A percentile compares a stretch with the other conserved stretches of the same genome.
These are phyloP conservation scores for Aphidius ervi DNA, from an alignment of 1,140 invertebrate genomes.

Conservation along the genomic window DNA sequence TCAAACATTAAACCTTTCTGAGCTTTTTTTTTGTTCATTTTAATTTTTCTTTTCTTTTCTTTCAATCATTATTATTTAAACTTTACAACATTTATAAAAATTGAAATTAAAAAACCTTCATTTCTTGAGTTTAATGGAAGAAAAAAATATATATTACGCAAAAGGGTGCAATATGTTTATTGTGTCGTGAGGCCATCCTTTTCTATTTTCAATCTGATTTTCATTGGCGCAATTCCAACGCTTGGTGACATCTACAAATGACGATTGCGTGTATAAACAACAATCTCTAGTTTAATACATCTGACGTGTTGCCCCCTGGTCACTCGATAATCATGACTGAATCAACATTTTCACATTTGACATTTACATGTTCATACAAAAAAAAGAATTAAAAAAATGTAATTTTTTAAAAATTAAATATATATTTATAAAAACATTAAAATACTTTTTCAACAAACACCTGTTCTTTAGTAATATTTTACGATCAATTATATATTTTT, in stretches of 20 bases:
- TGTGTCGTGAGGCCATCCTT: neutral
- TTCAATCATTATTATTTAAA: too few species aligned
- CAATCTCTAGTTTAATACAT: neutral
- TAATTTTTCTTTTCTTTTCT: too few species aligned
- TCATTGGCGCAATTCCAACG: slow-evolving; percentile 3
- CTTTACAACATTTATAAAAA: too few species aligned
- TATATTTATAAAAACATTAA: slow-evolving; percentile 28
- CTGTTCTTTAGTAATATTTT: slow-evolving; percentile 33
- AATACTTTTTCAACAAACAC: slow-evolving; percentile 44
- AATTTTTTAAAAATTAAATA: neutral
- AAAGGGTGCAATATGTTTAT: slow-evolving; percentile 3
- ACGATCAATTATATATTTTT: too few species aligned
- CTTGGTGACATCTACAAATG: slow-evolving; percentile 18
- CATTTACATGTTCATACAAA: slow-evolving; percentile 4
- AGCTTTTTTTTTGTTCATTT: too few species aligned
- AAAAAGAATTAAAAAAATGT: slow-evolving; percentile 11
- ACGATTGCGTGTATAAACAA: slow-evolving; percentile 16
- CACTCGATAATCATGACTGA: too few species aligned
- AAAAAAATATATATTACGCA: neutral
- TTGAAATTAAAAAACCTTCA: too few species aligned
- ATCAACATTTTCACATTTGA: too few species aligned
- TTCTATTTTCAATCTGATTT: slow-evolving; percentile 6
- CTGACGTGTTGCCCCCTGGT: neutral
- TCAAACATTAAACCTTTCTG: too few species aligned
- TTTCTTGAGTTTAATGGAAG: too few species aligned